Evolutionary conservation across 2,113 vertebrate species (phyloP), one percentile per base, ranked within the genome.

Genomic region (Eubucco bourcierii): DNA sequence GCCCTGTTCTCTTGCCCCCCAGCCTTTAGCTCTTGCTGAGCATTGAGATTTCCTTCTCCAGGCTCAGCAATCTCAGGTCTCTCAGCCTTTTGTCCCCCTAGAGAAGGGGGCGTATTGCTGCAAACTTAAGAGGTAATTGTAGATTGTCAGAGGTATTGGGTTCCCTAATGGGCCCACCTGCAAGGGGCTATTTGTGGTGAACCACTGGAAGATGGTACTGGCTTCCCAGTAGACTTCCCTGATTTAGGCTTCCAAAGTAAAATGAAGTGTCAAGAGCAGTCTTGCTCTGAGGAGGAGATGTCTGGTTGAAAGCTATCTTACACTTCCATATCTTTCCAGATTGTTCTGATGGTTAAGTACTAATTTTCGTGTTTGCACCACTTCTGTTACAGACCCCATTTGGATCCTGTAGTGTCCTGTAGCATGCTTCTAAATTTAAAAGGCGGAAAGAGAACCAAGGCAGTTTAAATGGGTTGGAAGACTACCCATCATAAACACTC

Each of bases 381-480:
- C 89, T 94, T 88, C 60, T 91, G 93, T 94, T 91, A 78, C 85
- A 91, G 89, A 85, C 88, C 66, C 85, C 84, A 20, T 88, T 81
- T 91, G 89, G 89, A 91, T 91, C 93, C 89, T 39, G 60, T 88
- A 86, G 76, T 91, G 76, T 81, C 76, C 85, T 91, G 80, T 91
- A 94, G 85, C 92, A 91, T 85, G 80, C 80, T 91, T 74, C 93
- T 94, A 91, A 82, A 85, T 89, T 91, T 85, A 85, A 94, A 85
- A 94, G 93, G 72, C 25, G 61, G 89, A 74, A 94, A 88, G 77
- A 91, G 72, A 91, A 78, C 66, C 89, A 89, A 94, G 81, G 85
- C 81, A 91, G 89, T 91, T 94, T 89, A 86, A 89, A 86, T 91
- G 77, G 89, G 85, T 91, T 88, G 89, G 93, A 94, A 91, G 77